phyloP scores from a whole-genome alignment of 2,797 vertebrate genomes.

The Hydrophis major region DNA sequence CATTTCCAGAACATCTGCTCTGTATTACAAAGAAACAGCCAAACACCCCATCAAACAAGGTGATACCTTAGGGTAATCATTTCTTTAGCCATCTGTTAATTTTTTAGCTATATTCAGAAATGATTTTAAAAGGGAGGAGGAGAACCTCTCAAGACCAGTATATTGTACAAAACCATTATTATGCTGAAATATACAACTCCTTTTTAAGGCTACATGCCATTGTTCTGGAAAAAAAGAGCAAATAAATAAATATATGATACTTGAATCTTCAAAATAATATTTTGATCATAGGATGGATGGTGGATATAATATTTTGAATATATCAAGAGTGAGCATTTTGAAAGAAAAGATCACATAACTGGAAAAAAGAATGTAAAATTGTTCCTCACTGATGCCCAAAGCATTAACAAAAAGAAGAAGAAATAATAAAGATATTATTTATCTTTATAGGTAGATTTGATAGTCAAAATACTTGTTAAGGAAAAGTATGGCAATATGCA shows the following conservation, averaged over 20 bases:
- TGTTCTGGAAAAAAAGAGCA: background rate
- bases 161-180: background rate
- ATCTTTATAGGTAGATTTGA: background rate
- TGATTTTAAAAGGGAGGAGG: constrained; percentile 9
- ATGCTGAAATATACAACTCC: background rate
- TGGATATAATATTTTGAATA: background rate
- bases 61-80: constrained; percentile 1
- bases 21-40: background rate
- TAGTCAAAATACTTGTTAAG: background rate
- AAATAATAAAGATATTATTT: background rate
- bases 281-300: background rate
- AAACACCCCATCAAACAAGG: background rate
- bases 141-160: constrained; percentile 11
- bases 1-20: constrained; percentile 40
- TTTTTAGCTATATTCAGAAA: constrained; percentile 20
- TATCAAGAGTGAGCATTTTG: background rate
- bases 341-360: background rate
- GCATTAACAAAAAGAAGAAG: background rate
- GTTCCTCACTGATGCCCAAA: background rate
- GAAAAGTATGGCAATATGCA: background rate
- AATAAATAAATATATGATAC: background rate
- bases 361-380: background rate
- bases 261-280: background rate
- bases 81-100: constrained; percentile 43
- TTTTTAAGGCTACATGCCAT: background rate